Base-by-base conservation (phyloP, 2,113 vertebrate genomes). In the Pholis gunnellus region DNA sequence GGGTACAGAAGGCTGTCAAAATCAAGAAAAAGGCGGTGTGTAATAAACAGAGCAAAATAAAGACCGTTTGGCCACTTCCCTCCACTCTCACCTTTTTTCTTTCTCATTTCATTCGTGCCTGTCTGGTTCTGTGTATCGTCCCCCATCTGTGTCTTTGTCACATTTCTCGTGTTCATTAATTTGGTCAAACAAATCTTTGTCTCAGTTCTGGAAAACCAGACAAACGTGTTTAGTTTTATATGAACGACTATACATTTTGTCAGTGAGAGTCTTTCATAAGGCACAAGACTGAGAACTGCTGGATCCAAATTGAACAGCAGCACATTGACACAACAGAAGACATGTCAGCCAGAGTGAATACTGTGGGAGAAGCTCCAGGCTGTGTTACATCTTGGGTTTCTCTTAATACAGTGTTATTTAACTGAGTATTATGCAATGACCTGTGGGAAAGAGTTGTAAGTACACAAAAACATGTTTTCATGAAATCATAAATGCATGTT, bases 11-110 rank as follows among this genome's bases (percentile, higher is more conserved):
- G 95, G 97, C 98, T 94, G 97, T 98, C 96, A 99, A 99, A 96
- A 98, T 98, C 97, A 99, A 99, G 98, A 99, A 98, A 95, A 99
- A 99, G 97, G 97, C 95, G 98, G 98, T 99, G 97, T 97, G 98
- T 99, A 97, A 95, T 94, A 95, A 91, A 88, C 76, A 79, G 78
- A 87, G 81, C 81, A 56, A 88, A 72, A 92, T 87, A 74, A 92
- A 90, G 85, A 87, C 72, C 85, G 77, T 81, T 72, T 74, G 82
- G 84, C 84, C 84, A 82, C 82, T 65, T 82, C 60, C 84, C 79
- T 85, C 69, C 85, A 83, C 46, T 72, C 50, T 86, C 79, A 80
- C 80, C 77, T 81, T 87, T 79, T 86, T 84, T 57, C 31, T 74
- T 63, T 86, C 82, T 64, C 40, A 77, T 82, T 79, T 64, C 56